Conservation (phyloP, 1,140 invertebrate species). For the Magallana angulata region DNA sequence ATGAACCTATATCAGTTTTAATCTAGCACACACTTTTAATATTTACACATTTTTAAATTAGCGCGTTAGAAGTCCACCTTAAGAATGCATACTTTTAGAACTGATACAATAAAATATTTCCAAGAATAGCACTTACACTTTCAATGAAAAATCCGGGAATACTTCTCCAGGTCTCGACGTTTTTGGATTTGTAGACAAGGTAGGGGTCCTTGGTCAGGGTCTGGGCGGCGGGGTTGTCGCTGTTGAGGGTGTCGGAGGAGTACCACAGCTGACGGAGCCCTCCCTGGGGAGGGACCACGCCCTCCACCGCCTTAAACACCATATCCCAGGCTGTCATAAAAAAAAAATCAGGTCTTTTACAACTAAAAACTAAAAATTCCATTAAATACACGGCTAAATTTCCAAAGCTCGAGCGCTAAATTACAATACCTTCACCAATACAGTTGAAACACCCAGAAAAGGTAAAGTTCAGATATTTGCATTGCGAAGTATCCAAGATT, state of each 20-base stretch:
- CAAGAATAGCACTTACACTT: conserved; percentile 35
- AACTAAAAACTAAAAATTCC: background rate
- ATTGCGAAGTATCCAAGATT: too few species aligned
- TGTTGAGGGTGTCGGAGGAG: conserved; percentile 32
- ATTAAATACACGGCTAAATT: background rate
- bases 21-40: too few species aligned
- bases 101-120: too few species aligned
- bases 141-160: conserved; percentile 52
- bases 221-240: conserved; percentile 40
- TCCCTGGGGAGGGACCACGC: conserved; percentile 45
- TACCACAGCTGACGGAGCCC: conserved; percentile 44
- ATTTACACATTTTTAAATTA: too few species aligned
- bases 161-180: conserved; percentile 48
- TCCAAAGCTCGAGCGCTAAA: background rate
- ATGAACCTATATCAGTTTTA: too few species aligned
- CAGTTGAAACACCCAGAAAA: background rate
- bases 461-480: too few species aligned
- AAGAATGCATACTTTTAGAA: too few species aligned
- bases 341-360: background rate
- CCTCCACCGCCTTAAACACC: conserved; percentile 53
- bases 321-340: conserved; percentile 50
- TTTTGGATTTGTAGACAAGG: conserved; percentile 46
- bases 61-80: too few species aligned
- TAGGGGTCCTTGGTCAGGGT: conserved; percentile 44
- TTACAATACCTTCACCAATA: background rate